phyloP scores from a whole-genome alignment of 1,140 invertebrate genomes.

The Drosophila nigromelanica region DNA sequence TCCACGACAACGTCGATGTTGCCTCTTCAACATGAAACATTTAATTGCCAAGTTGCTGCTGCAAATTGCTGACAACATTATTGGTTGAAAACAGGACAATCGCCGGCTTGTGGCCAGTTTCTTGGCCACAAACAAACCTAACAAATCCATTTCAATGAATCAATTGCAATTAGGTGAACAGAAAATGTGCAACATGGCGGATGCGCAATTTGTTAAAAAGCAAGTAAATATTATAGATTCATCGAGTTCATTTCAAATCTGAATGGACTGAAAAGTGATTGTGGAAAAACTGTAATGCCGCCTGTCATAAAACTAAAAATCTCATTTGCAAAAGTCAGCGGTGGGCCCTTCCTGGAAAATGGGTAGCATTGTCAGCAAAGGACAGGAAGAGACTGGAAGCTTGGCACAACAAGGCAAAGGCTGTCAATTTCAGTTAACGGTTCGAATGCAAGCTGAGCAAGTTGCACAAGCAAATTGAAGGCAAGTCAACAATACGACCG shows the following conservation, averaged over 20 bases:
- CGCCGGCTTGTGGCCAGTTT: slow-evolving; percentile 17
- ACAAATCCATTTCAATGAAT: slow-evolving; percentile 45
- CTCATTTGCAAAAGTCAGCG: slow-evolving; percentile 61
- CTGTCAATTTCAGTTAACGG: slow-evolving; percentile 76
- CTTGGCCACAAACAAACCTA: slow-evolving; percentile 53
- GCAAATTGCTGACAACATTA: slow-evolving; percentile 44
- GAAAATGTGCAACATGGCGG: slow-evolving; percentile 1
- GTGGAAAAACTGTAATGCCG: slow-evolving; percentile 42
- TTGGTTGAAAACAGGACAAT: slow-evolving; percentile 9
- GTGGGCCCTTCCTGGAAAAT: slow-evolving; percentile 1
- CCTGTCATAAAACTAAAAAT: slow-evolving; percentile 70
- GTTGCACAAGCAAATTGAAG: slow-evolving; percentile 36
- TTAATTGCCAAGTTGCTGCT: slow-evolving; percentile 60
- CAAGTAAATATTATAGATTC: slow-evolving; percentile 17
- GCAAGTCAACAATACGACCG: slow-evolving; percentile 43
- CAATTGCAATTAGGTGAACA: slow-evolving; percentile 45
- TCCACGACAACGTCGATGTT: slow-evolving; percentile 18
- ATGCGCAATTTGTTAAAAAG: slow-evolving; percentile 12
- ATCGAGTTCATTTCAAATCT: slow-evolving; percentile 2
- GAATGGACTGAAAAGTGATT: neutral
- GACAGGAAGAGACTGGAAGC: slow-evolving; percentile 38
- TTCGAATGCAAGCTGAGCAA: slow-evolving; percentile 30
- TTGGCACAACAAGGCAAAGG: slow-evolving; percentile 72
- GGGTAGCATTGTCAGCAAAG: slow-evolving; percentile 19
- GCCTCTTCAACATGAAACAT: slow-evolving; percentile 40